Conservation (phyloP, 2,888 invertebrate genomes). For the Schizaphis graminum region DNA sequence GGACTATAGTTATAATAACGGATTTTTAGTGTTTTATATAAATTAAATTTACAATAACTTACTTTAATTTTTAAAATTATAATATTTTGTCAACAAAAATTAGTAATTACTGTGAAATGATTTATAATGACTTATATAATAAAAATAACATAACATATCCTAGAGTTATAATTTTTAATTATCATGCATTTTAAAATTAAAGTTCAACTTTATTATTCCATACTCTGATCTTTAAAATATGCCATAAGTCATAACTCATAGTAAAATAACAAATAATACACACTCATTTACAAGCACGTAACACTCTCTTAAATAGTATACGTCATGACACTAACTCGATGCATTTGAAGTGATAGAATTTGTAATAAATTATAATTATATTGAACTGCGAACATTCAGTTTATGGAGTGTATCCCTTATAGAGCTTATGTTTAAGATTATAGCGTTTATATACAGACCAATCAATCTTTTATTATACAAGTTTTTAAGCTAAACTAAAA, state of each 20-base stretch:
- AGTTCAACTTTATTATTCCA: slow-evolving; percentile 13
- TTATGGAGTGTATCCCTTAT: neutral
- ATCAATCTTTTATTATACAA: neutral
- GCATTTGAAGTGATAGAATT: neutral
- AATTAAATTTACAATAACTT: neutral
- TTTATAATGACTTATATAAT: neutral
- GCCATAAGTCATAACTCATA: neutral
- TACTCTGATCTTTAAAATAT: neutral
- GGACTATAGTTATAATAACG: neutral
- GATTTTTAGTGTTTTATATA: neutral
- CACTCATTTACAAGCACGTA: neutral
- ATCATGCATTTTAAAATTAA: slow-evolving; percentile 27
- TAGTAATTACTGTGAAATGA: neutral
- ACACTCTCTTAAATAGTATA: neutral
- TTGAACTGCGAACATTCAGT: neutral
- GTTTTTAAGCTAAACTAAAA: neutral
- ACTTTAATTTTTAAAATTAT: neutral
- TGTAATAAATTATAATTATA: neutral
- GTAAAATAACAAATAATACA: neutral
- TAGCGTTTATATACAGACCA: neutral
- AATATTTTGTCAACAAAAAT: neutral
- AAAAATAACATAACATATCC: neutral
- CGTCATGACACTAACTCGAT: neutral
- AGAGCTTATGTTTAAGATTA: neutral
- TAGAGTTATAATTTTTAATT: neutral